A percentile compares a stretch with the other conserved stretches of the same genome.
phyloP scores from a whole-genome alignment of 2,113 vertebrate species.

The Leptocoma aspasia region DNA sequence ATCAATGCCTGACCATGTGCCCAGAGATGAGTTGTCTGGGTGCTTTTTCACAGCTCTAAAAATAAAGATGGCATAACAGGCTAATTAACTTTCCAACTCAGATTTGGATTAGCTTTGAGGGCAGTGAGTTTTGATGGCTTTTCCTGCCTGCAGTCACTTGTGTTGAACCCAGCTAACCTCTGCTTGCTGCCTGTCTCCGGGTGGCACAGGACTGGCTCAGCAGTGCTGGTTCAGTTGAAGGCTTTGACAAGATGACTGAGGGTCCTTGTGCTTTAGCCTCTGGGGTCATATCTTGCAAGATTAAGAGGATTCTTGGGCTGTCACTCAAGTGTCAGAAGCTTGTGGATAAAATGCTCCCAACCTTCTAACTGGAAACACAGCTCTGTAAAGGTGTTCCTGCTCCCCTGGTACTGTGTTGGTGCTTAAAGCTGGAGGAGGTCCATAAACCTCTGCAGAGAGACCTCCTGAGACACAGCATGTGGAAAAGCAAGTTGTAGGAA shows the following conservation, averaged over 20 bases:
- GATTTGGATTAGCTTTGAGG: constrained; percentile 32
- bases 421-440: neutral
- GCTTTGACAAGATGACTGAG: neutral
- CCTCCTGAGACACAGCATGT: accelerated
- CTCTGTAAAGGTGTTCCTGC: neutral
- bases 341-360: neutral
- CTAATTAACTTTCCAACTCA: constrained; percentile 24
- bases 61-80: constrained; percentile 46
- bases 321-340: neutral
- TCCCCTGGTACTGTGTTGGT: neutral
- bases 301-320: neutral
- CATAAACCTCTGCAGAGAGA: neutral
- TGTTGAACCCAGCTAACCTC: constrained; percentile 28
- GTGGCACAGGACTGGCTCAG: neutral
- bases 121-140: constrained; percentile 29
- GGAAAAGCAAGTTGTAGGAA: neutral
- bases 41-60: constrained; percentile 47
- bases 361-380: neutral
- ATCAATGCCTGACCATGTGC: constrained; percentile 29
- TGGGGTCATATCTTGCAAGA: neutral
- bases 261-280: neutral
- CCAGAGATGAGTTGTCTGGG: neutral
- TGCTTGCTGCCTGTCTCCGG: neutral
- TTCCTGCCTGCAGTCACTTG: constrained; percentile 35
- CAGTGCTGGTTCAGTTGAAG: neutral